These are phyloP conservation scores for Neelides sp. DNA, from an alignment of 1,140 invertebrate genomes.

Conservation along the genomic window DNA sequence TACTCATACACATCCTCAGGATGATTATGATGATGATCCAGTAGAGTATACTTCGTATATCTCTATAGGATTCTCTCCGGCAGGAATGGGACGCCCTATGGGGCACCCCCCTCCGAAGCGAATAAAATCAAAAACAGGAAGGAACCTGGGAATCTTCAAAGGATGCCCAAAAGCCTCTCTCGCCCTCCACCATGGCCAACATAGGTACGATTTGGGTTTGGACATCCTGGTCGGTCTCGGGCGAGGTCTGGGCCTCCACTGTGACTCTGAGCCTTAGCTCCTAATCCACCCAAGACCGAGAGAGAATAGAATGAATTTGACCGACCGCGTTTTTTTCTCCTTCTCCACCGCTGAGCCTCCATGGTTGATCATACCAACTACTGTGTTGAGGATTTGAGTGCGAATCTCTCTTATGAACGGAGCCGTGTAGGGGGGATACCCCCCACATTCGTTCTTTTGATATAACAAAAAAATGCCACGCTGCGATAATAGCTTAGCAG, in stretches of 20 bases:
- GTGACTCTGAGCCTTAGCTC: too few relatives aligned
- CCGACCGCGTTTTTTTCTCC: slow-evolving; percentile 15
- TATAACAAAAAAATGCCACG: slow-evolving; percentile 31
- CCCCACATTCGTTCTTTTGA: slow-evolving; percentile 31
- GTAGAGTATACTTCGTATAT: too few relatives aligned
- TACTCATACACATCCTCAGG: too few relatives aligned
- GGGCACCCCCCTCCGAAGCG: slow-evolving; percentile 28
- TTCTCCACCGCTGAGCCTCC: too few relatives aligned
- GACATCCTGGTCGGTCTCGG: too few relatives aligned
- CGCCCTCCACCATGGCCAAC: too few relatives aligned
- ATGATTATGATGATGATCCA: too few relatives aligned
- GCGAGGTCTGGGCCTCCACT: too few relatives aligned
- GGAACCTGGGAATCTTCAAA: slow-evolving; percentile 6
- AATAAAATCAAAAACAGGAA: slow-evolving; percentile 31
- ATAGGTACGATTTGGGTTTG: too few relatives aligned
- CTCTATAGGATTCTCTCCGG: too few relatives aligned
- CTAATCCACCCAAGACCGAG: slow-evolving; percentile 1
- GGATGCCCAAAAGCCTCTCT: slow-evolving; percentile 1
- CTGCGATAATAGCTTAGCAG: slow-evolving; percentile 32
- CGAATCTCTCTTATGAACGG: slow-evolving; percentile 26
- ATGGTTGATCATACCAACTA: slow-evolving; percentile 31
- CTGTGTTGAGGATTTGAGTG: slow-evolving; percentile 32
- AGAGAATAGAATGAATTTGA: slow-evolving; percentile 14
- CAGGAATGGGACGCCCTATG: slow-evolving; percentile 22
- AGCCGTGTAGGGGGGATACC: slow-evolving; percentile 27